Evolutionary conservation across 2,888 invertebrate species (phyloP), one percentile per base, ranked within the genome.

Genomic region (Bruchidius siliquastri): DNA sequence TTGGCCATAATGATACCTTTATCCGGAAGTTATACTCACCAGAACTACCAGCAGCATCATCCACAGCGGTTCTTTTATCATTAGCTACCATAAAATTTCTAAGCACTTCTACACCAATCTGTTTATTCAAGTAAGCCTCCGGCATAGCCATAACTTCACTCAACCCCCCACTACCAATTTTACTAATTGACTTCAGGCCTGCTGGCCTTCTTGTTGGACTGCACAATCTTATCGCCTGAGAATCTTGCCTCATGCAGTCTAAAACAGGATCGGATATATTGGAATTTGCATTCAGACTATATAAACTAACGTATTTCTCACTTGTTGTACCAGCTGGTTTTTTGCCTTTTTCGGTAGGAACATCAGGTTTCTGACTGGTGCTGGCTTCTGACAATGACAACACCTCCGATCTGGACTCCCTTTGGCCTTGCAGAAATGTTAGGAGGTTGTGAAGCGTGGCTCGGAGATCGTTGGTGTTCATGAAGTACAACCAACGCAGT

Each of bases 391-490:
- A 20, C 10, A 20, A 21, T 49, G 18, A 21, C 18, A 21, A 21
- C 22, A 20, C 13, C 2, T 70, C 74, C 13, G 26, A 10, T 66
- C 72, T 69, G 0, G 72, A 21, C 26, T 77, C 77, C 22, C 72
- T 68, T 1, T 75, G 77, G 22, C 79, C 79, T 73, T 80, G 83
- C 8, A 87, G 79, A 22, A 86, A 81, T 21, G 80, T 78, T 21
- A 84, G 89, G 10, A 96, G 87, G 84, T 96, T 96, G 22, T 91
- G 89, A 74, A 96, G 87, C 0, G 95, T 96, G 2, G 93, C 91
- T 75, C 94, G 87, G 76, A 96, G 89, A 84, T 96, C 94, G 2
- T 89, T 87, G 0, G 95, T 92, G 0, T 92, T 89, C 68, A 94
- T 87, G 0, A 92, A 93, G 78, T 93, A 91, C 77, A 93, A 90